Evolutionary conservation across 2,888 invertebrate species (phyloP), one percentile per base, ranked within the genome.

Genomic region (Chrysomela aeneicollis): DNA sequence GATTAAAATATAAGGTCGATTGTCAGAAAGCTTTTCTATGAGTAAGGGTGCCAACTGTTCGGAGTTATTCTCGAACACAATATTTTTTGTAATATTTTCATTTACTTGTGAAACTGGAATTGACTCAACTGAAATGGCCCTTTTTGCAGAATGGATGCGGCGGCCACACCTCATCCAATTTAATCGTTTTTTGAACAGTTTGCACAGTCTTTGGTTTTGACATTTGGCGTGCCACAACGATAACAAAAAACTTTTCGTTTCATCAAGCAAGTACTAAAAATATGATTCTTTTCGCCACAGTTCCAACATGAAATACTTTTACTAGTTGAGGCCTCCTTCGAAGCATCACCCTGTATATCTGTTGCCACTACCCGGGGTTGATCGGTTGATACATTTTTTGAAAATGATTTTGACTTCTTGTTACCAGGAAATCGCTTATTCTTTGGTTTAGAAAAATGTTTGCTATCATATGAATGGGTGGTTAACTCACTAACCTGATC

Each of bases 201-300:
- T 12, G 59, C 35, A 58, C 66, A 68, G 17, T 49, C 51, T 26
- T 47, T 54, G n/a, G 37, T 22, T 3, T 26, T 66, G 15, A 68
- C 52, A 49, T 60, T 50, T 2, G 55, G 42, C 12, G 32, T 54
- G 5, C 68, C 68, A 61, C 68, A 70, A 19, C 46, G 46, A 59
- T 42, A 68, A 60, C 68, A 69, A 67, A 64, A 66, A 42, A 18
- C 52, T 12, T 46, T 62, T 47, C 49, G 37, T 49, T 57, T 26
- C 47, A 53, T 22, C 15, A 55, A 12, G 57, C 53, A 59, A n/a
- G 50, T 17, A 26, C n/a, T 50, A 30, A 52, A 59, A 4, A 54
- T 58, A 51, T 50, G 49, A 46, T 63, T 59, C 6, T 50, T 15
- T 12, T 19, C 32, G 17, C 53, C 53, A 30, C 53, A 53, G 30